These are phyloP conservation scores for Lindbergichthys nudifrons DNA, from an alignment of 2,797 vertebrate genomes.

Conservation along the genomic window DNA sequence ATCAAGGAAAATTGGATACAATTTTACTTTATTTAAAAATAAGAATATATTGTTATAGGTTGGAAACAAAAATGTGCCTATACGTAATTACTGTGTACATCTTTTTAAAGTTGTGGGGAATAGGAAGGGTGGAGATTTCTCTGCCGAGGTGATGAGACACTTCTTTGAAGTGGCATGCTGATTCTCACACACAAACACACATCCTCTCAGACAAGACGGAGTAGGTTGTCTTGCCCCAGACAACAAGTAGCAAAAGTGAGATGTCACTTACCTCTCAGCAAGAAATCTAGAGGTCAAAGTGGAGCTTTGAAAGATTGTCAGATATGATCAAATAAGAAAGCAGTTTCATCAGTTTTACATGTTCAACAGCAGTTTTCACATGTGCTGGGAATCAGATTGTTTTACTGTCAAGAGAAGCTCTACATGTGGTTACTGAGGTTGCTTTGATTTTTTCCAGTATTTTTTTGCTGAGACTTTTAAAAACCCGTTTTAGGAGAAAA, in stretches of 20 bases:
- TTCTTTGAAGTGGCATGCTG: slow-evolving; percentile 65
- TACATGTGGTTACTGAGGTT: slow-evolving; percentile 31
- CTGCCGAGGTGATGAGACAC: slow-evolving; percentile 34
- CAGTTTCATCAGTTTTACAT: background rate
- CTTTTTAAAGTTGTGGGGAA: slow-evolving; percentile 3
- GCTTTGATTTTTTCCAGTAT: slow-evolving; percentile 26
- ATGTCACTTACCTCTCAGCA: background rate
- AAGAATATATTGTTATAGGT: too few species aligned
- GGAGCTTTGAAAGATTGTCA: background rate
- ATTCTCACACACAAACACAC: slow-evolving; percentile 13
- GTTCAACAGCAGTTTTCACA: background rate
- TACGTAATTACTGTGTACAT: background rate
- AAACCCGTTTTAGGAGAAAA: slow-evolving; percentile 12
- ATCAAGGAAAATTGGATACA: background rate
- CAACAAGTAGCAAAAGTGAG: background rate
- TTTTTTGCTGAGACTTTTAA: slow-evolving; percentile 12
- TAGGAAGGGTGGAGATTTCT: slow-evolving; percentile 25
- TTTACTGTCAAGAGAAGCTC: slow-evolving; percentile 39
- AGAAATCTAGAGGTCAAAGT: slow-evolving; percentile 1
- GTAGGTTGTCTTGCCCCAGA: slow-evolving; percentile 3
- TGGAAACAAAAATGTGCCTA: too few species aligned
- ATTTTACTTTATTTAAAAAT: background rate
- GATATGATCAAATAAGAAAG: slow-evolving; percentile 46
- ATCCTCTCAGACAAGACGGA: background rate
- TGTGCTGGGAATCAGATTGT: slow-evolving; percentile 43